Percentiles rank a stretch among this genome's conserved stretches.
These are phyloP conservation scores for Decapterus maruadsi DNA, from an alignment of 2,797 vertebrate genomes.

Conservation along the genomic window DNA sequence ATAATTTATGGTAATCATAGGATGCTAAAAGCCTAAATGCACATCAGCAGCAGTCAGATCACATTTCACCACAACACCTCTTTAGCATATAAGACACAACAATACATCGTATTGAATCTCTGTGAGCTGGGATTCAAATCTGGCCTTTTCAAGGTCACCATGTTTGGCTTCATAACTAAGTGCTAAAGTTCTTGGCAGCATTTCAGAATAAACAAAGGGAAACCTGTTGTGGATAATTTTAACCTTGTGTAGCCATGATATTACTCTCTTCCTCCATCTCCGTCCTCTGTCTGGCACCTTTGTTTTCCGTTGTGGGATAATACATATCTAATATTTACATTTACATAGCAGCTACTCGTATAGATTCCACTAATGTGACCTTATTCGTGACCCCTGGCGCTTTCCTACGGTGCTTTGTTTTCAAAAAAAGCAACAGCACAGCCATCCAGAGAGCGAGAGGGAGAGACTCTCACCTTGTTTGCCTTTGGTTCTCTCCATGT, in stretches of 20 bases:
- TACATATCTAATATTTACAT: slow-evolving; percentile 56
- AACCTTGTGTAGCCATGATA: slow-evolving; percentile 42
- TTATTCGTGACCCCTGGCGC: slow-evolving; percentile 54
- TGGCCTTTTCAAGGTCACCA: slow-evolving; percentile 60
- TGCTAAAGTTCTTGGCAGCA: slow-evolving; percentile 56
- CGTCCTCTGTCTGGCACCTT: slow-evolving; percentile 18
- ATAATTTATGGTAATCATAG: slow-evolving; percentile 67
- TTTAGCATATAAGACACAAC: slow-evolving; percentile 25
- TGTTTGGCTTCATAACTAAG: slow-evolving; percentile 58
- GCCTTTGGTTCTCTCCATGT: slow-evolving; percentile 13
- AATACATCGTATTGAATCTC: slow-evolving; percentile 45
- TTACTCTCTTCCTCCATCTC: slow-evolving; percentile 14
- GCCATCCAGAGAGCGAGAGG: slow-evolving; percentile 19
- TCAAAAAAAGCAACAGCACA: slow-evolving; percentile 47
- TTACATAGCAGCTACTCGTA: slow-evolving; percentile 46
- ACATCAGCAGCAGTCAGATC: slow-evolving; percentile 50
- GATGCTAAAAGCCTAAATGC: slow-evolving; percentile 63
- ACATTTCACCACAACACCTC: slow-evolving; percentile 31
- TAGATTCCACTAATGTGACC: slow-evolving; percentile 48
- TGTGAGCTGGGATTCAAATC: slow-evolving; percentile 20
- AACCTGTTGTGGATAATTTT: slow-evolving; percentile 53
- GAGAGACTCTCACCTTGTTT: slow-evolving; percentile 35
- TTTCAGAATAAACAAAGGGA: slow-evolving; percentile 56
- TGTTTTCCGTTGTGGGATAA: slow-evolving; percentile 25
- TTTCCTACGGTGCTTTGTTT: slow-evolving; percentile 28